Evolutionary conservation across 2,888 invertebrate species (phyloP).

Genomic region (Labia minor): DNA sequence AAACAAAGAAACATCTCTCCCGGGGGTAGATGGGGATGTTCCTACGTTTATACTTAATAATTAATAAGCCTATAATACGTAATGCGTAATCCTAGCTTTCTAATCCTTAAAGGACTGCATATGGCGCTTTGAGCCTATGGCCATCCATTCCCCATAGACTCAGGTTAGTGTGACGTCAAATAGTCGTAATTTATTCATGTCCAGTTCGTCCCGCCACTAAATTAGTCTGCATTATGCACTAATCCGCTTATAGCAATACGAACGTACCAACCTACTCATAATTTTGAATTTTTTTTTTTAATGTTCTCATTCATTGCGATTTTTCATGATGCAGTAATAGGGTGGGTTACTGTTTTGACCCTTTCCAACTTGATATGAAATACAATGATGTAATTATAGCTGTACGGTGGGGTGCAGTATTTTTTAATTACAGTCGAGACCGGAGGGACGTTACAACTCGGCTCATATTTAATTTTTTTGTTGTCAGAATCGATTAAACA

Average conservation of each 20-base stretch:
- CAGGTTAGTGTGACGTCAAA: background rate
- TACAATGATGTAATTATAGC: background rate
- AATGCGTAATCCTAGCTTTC: background rate
- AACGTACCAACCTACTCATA: background rate
- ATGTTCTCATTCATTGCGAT: no score
- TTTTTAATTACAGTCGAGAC: background rate
- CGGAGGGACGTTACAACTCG: background rate
- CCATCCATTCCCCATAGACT: slow-evolving; percentile 4
- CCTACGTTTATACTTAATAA: background rate
- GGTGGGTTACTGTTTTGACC: background rate
- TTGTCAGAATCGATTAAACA: background rate
- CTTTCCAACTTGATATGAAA: background rate
- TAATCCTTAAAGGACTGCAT: slow-evolving; percentile 1
- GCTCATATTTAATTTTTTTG: background rate
- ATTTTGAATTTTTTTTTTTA: background rate
- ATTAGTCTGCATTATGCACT: slow-evolving; percentile 25
- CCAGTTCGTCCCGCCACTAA: slow-evolving; percentile 20
- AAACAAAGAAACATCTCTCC: background rate
- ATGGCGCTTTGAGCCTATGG: background rate
- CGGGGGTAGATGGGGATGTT: background rate
- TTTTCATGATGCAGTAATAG: background rate
- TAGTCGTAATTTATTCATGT: slow-evolving; percentile 24
- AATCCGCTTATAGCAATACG: slow-evolving; percentile 22
- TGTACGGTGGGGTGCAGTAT: background rate
- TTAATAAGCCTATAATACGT: background rate